These are phyloP conservation scores for Heliocidaris tuberculata DNA, from an alignment of 35 echinoderm and acorn worm genomes.

Conservation along the genomic window DNA sequence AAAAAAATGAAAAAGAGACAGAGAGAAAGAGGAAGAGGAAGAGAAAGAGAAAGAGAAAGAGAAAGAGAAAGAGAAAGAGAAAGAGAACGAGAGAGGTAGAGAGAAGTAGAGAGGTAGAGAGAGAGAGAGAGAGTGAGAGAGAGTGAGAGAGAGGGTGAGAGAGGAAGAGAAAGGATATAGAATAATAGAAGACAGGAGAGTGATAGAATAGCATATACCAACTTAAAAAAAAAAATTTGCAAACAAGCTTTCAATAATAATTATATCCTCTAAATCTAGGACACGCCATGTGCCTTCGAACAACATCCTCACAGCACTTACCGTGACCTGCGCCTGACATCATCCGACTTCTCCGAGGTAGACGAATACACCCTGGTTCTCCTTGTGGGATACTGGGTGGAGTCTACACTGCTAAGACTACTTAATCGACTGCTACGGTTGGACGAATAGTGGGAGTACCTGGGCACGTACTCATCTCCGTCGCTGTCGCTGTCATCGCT, in stretches of 20 bases:
- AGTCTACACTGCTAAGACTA: constrained; percentile 61
- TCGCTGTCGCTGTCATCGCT: constrained; percentile 45
- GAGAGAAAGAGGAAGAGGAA: background rate
- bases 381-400: constrained; percentile 22
- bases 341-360: constrained; percentile 46
- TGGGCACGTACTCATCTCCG: constrained; percentile 34
- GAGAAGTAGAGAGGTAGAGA: background rate
- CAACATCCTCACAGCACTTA: background rate
- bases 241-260: background rate
- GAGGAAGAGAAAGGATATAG: background rate
- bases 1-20: background rate
- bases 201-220: background rate
- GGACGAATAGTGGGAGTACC: constrained; percentile 51
- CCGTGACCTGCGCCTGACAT: constrained; percentile 25
- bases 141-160: background rate
- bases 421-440: constrained; percentile 40
- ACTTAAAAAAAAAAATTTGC: background rate
- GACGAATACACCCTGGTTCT: constrained; percentile 48
- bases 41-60: background rate
- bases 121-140: background rate
- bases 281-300: background rate
- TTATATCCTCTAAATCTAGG: background rate
- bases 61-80: background rate
- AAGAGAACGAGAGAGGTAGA: background rate
- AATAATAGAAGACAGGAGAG: background rate